phyloP scores from a whole-genome alignment of 2,113 vertebrate genomes.

The Poeciliopsis retropinna region DNA sequence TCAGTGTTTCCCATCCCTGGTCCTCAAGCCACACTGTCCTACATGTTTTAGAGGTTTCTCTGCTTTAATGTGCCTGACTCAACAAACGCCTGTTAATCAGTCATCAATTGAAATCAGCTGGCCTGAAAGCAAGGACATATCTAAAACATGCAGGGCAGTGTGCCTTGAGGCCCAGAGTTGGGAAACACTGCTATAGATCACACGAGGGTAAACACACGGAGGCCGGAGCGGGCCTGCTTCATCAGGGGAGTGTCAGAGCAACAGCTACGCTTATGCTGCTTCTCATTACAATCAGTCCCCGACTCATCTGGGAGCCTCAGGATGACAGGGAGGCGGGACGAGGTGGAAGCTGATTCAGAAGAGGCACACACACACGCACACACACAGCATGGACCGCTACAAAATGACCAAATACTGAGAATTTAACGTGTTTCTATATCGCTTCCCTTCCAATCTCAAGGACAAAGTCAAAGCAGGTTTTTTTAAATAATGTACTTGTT shows the following conservation, averaged over 20 bases:
- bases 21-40: no score
- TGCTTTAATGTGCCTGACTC: no score
- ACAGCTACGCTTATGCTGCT: slow-evolving; percentile 62
- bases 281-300: slow-evolving; percentile 75
- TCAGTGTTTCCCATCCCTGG: no score
- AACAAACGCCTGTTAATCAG: no score
- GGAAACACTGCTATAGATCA: slow-evolving; percentile 55
- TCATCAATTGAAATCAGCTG: no score
- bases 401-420: not conserved
- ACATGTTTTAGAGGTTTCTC: no score
- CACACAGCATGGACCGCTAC: not conserved
- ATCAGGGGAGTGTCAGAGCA: slow-evolving; percentile 63
- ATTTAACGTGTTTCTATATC: slow-evolving; percentile 1
- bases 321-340: slow-evolving; percentile 4
- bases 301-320: slow-evolving; percentile 37
- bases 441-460: not conserved
- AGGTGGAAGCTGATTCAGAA: slow-evolving; percentile 48
- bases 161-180: no score
- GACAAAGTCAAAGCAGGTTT: not conserved
- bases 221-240: slow-evolving; percentile 57
- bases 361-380: slow-evolving; percentile 13
- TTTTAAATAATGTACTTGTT: no score
- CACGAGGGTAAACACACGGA: slow-evolving; percentile 54
- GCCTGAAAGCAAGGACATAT: no score
- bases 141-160: no score